Evolutionary conservation across 2,113 vertebrate species (phyloP).

Genomic region (Eubucco bourcierii): DNA sequence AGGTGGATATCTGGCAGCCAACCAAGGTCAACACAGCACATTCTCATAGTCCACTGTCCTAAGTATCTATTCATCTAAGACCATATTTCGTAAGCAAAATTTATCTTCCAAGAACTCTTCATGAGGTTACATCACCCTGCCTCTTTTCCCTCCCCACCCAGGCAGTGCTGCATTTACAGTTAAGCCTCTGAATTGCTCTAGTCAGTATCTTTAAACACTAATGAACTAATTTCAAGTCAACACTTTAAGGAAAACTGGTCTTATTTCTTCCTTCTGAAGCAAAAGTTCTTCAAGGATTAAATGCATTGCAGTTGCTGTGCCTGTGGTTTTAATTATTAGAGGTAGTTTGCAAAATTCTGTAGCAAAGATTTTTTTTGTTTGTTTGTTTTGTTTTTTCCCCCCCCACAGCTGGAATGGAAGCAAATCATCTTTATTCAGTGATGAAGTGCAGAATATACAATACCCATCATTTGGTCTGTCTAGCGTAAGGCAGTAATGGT

Average conservation of each 20-base stretch:
- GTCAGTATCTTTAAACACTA: not conserved
- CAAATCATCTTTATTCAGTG: not conserved
- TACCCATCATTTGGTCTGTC: not conserved
- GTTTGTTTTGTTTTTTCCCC: not conserved
- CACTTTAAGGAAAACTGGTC: not conserved
- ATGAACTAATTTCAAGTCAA: not conserved
- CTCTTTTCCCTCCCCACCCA: not conserved
- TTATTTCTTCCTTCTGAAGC: not conserved
- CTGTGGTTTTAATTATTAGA: not conserved
- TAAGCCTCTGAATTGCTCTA: not conserved
- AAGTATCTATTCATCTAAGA: not conserved
- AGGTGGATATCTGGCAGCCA: not conserved
- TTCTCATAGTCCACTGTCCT: not conserved
- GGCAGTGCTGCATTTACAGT: not conserved
- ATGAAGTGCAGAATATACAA: not conserved
- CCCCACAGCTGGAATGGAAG: not conserved
- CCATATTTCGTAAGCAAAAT: not conserved
- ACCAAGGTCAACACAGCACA: not conserved
- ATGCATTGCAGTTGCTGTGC: not conserved
- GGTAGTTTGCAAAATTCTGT: not conserved
- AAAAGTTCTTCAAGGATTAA: not conserved
- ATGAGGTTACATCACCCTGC: not conserved
- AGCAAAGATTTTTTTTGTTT: not conserved
- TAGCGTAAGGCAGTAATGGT: not conserved
- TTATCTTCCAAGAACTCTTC: not conserved